phyloP scores from a whole-genome alignment of 2,888 invertebrate species.

The Syrista parreyssii region DNA sequence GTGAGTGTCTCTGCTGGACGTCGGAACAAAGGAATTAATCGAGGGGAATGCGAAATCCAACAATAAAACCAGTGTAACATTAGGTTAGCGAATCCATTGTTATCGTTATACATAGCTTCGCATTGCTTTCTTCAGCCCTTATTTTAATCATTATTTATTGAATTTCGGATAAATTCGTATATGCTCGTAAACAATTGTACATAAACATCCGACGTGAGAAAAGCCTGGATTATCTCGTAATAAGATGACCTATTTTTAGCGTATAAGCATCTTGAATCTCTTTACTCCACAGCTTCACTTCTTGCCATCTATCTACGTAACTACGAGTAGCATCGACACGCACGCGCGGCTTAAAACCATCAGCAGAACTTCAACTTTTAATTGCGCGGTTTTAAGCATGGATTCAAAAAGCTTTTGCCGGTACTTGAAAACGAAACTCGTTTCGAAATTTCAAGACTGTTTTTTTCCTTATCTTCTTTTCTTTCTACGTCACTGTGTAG shows the following conservation, averaged over 20 bases:
- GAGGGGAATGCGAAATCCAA: background rate
- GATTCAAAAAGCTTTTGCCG: background rate
- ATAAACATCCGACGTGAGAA: background rate
- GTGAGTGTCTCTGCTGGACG: background rate
- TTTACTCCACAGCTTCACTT: background rate
- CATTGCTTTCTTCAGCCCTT: background rate
- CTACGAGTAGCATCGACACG: background rate
- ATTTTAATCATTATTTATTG: background rate
- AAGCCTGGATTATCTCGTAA: background rate
- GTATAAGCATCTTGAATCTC: background rate
- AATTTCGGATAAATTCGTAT: background rate
- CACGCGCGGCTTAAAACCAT: background rate
- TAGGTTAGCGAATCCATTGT: no score
- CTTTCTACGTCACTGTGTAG: background rate
- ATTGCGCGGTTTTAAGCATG: background rate
- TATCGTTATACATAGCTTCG: no score
- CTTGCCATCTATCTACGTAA: background rate
- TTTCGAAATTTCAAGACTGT: background rate
- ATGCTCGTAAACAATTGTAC: background rate
- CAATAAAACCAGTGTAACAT: background rate
- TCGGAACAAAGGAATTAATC: background rate
- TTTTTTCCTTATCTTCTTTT: background rate
- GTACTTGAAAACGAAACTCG: background rate
- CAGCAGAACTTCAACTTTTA: background rate
- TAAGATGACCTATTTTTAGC: background rate